Percentiles rank a stretch among this genome's conserved stretches.
Evolutionary conservation across 2,113 vertebrate species (phyloP).

Genomic region (Otocyon megalotis): DNA sequence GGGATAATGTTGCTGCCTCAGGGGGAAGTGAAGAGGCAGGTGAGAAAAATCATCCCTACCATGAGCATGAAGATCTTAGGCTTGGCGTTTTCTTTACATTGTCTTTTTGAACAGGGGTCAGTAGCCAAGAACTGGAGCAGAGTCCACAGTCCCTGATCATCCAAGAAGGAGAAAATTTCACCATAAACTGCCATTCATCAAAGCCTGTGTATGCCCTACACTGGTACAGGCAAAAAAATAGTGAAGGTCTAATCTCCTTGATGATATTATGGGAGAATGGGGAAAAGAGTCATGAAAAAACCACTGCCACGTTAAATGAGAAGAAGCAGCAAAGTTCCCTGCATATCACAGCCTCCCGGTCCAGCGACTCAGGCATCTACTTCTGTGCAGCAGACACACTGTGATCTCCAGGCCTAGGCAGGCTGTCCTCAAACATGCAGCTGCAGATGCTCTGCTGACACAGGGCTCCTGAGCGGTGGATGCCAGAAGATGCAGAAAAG

Average conservation of each 20-base stretch:
- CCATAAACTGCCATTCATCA: constrained; percentile 39
- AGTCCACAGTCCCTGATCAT: not conserved
- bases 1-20: not conserved
- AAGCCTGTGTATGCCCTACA: not conserved
- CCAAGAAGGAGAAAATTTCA: constrained; percentile 25
- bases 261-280: not conserved
- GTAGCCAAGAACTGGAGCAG: constrained; percentile 17
- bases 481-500: not conserved
- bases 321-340: constrained; percentile 41
- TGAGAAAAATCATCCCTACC: not conserved
- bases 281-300: constrained; percentile 9
- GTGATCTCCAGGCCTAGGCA: not conserved
- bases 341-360: not conserved
- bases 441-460: not conserved
- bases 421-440: constrained; percentile 1
- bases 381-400: not conserved
- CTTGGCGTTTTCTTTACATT: not conserved
- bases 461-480: not conserved
- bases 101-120: constrained; percentile 9
- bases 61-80: not conserved
- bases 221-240: constrained; percentile 46
- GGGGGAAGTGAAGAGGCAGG: no score
- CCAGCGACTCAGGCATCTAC: constrained; percentile 31
- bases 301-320: not conserved
- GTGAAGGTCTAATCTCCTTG: not conserved